Evolutionary conservation across 2,888 invertebrate genomes (phyloP).

Genomic region (Toxonevra muliebris): DNA sequence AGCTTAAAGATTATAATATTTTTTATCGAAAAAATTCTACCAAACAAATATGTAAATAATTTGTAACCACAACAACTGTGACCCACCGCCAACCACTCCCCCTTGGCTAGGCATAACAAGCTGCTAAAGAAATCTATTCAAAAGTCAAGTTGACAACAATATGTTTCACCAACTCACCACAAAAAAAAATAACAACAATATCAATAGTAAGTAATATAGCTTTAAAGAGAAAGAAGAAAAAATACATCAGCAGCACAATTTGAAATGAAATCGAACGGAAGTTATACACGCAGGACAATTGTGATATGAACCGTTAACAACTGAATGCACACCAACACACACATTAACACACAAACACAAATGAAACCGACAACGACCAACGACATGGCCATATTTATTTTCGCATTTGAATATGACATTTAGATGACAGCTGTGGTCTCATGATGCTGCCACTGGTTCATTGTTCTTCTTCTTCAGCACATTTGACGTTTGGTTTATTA

Average conservation of each 20-base stretch:
- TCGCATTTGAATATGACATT: conserved; percentile 59
- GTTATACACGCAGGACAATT: conserved; percentile 44
- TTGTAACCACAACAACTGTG: conserved; percentile 27
- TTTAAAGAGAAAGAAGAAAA: background rate
- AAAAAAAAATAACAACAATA: conserved; percentile 34
- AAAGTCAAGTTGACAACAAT: conserved; percentile 58
- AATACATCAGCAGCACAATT: too few species aligned
- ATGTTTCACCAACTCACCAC: conserved; percentile 35
- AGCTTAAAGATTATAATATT: background rate
- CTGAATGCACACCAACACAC: conserved; percentile 23
- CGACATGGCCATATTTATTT: conserved; percentile 36
- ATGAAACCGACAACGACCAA: conserved; percentile 5
- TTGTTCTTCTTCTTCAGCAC: conserved; percentile 38
- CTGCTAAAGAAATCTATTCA: conserved; percentile 37
- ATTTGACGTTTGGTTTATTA: conserved; percentile 64
- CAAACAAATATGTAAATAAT: conserved; percentile 6
- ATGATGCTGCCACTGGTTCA: conserved; percentile 31
- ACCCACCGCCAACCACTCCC: conserved; percentile 7
- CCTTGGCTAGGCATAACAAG: conserved; percentile 37
- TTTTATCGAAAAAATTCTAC: too few species aligned
- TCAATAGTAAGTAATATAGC: conserved; percentile 17
- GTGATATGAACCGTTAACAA: conserved; percentile 44
- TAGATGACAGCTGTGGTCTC: conserved; percentile 59
- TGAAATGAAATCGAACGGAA: conserved; percentile 51
- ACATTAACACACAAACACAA: background rate